Conservation (phyloP, 2,797 vertebrate genomes). For the Dendrocincla fuliginosa region DNA sequence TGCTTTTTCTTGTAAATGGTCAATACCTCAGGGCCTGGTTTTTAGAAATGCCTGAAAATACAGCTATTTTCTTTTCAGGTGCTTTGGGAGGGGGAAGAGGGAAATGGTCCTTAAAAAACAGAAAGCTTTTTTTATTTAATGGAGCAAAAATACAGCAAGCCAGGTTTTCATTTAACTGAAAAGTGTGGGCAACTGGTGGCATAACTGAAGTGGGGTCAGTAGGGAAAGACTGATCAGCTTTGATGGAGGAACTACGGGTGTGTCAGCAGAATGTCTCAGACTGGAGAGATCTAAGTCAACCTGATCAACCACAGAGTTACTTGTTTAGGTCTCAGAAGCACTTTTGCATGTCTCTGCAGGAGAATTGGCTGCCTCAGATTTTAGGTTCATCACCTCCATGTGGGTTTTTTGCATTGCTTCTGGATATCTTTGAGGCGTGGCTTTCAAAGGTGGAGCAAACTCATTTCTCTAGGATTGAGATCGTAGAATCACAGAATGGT, state of each 20-base stretch:
- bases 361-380: neutral
- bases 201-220: neutral
- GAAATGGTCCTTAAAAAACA: neutral
- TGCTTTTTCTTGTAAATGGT: neutral
- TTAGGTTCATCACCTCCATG: neutral
- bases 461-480: neutral
- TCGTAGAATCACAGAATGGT: neutral
- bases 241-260: neutral
- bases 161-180: neutral
- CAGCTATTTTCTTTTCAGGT: neutral
- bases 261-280: neutral
- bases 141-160: neutral
- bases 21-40: neutral
- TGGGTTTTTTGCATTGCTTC: neutral
- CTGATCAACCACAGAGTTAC: neutral
- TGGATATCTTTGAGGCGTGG: neutral
- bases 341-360: neutral
- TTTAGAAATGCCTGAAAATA: neutral
- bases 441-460: neutral
- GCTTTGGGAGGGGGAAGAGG: neutral
- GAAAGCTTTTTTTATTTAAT: neutral
- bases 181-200: neutral
- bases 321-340: neutral
- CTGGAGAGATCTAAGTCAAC: neutral
- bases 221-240: neutral